Evolutionary conservation across 2,888 invertebrate genomes (phyloP), one percentile per base, ranked within the genome.

Genomic region (Torymus texanus): DNA sequence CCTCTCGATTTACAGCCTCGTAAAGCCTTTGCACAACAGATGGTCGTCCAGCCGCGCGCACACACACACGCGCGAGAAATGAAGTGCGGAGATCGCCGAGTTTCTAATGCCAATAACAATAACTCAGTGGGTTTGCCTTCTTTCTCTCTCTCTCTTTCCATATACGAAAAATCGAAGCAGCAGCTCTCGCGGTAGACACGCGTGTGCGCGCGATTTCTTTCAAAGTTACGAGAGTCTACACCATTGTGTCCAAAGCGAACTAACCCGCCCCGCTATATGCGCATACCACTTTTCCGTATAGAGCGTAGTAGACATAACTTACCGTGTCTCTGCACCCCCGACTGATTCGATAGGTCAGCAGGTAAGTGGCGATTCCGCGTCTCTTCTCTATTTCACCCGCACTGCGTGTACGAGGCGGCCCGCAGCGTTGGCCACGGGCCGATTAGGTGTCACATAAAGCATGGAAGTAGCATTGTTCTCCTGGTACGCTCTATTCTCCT

Each of bases 361-460:
- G 77, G 77, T 78, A 72, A 78, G 51, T 55, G 71, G 59, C 59
- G 65, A 78, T 66, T 72, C 77, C 70, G 68, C 53, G n/a, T 61
- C 61, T 21, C 11, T 73, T 80, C 51, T 71, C 16, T 61, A 79
- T 61, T 70, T 56, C 65, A 53, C 81, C 53, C 80, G 21, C 21
- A 21, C 41, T 41, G 41, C 41, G 29, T 29, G 29, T 5, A 5
- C 29, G 41, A 5, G 41, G 53, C 75, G 79, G 65, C 72, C 61
- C 71, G n/a, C 68, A 59, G 71, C 72, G 62, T 29, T 63, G 63
- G 56, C 78, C 82, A 41, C 41, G 41, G 41, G 79, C 58, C 83
- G 85, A 87, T 87, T 86, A 85, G 84, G 84, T 88, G 88, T 88
- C 88, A 88, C 88, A 88, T 88, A 88, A 88, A 88, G 81, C 79